Evolutionary conservation across 2,888 invertebrate species (phyloP), one percentile per base, ranked within the genome.

Genomic region (Nomada ferruginata): DNA sequence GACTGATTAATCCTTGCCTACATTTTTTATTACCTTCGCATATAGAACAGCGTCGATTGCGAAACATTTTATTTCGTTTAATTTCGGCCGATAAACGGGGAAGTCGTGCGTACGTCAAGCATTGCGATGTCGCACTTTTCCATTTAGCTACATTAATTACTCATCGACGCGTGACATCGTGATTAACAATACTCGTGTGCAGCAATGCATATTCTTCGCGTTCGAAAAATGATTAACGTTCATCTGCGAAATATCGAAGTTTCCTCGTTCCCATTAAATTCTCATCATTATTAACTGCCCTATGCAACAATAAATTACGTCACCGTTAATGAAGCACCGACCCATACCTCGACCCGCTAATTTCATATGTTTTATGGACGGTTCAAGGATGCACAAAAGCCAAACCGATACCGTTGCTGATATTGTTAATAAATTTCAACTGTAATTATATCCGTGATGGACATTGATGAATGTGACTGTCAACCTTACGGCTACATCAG

Each of bases 381-480:
- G 52, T 53, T 68, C 80, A 73, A 82, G 78, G 74, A 76, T 60
- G 63, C 73, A 20, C 55, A 15, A 52, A 53, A 70, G 73, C 64
- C 59, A 73, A 71, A 55, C 57, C 71, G 73, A 71, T 78, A 71
- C 55, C 55, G 70, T 69, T 79, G 29, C 63, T 59, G 60, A 76
- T 57, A 73, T 71, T 78, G 76, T 79, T 70, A 76, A 73, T 76
- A 72, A 85, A 81, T 81, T 73, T 59, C 59, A 65, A 82, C 82
- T 79, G 76, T 73, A 84, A 84, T 86, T 79, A 82, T 66, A 47
- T 26, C 15, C 64, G 57, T 55, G 76, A 76, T 63, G 71, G 84
- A 79, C 86, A 70, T 79, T 82, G 86, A 86, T 76, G 79, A 82
- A 86, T 86, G 79, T 82, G 59, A 77, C 69, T 79, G 79, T 68